Conservation (phyloP, 1,140 invertebrate species). For the Goniozus legneri region DNA sequence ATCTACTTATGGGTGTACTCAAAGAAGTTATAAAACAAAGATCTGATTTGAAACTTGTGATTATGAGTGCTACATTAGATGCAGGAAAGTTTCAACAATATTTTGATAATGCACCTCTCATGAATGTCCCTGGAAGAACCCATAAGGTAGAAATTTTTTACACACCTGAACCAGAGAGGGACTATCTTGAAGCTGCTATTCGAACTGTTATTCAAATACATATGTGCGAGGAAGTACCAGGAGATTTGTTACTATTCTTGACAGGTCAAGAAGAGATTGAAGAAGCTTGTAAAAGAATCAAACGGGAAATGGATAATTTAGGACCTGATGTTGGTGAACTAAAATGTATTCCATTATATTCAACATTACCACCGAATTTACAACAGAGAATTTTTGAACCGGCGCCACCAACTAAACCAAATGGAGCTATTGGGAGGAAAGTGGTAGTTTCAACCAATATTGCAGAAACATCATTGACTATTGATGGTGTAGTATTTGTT, state of each 20-base stretch:
- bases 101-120: conserved; percentile 96
- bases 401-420: conserved; percentile 86
- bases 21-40: conserved; percentile 97
- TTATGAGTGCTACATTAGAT: conserved; percentile 99
- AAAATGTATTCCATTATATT: conserved; percentile 98
- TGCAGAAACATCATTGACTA: conserved; percentile 98
- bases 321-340: conserved; percentile 95
- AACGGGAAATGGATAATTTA: conserved; percentile 94
- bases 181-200: conserved; percentile 98
- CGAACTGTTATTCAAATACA: conserved; percentile 99
- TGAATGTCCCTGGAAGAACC: conserved; percentile 96
- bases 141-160: conserved; percentile 99
- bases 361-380: conserved; percentile 94
- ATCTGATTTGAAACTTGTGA: conserved; percentile 92
- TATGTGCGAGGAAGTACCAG: conserved; percentile 94
- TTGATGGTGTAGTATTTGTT: conserved; percentile 99
- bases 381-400: conserved; percentile 98
- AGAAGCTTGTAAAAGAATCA: conserved; percentile 97
- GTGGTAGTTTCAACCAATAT: conserved; percentile 99
- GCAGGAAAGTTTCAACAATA: conserved; percentile 99
- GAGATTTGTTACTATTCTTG: conserved; percentile 93
- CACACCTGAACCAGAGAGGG: conserved; percentile 96
- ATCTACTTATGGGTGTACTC: conserved; percentile 97
- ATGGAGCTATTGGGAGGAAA: conserved; percentile 94
- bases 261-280: conserved; percentile 98